phyloP scores from a whole-genome alignment of 1,140 invertebrate genomes.

The Brachionus plicatilis region DNA sequence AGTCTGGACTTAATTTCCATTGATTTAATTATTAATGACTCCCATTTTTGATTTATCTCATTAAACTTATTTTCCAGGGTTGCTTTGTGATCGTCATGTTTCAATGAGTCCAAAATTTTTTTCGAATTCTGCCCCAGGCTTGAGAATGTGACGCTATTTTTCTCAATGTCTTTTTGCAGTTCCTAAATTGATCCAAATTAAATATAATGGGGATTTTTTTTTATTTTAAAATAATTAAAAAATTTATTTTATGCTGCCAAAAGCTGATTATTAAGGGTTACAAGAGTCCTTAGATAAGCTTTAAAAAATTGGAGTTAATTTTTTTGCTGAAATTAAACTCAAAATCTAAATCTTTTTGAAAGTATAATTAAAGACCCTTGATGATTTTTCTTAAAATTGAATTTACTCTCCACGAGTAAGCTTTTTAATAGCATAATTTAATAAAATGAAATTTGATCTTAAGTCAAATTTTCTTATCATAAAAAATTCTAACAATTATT shows the following conservation, averaged over 20 bases:
- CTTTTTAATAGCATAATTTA: background rate
- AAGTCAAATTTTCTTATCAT: background rate
- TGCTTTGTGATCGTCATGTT: background rate
- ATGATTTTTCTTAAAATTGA: background rate
- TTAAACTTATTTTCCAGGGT: background rate
- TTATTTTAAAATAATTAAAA: background rate
- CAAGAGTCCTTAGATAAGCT: background rate
- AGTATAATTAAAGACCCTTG: too few relatives aligned
- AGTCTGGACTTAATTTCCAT: constrained; percentile 11
- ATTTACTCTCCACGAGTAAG: background rate
- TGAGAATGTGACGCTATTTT: background rate
- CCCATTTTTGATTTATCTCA: constrained; percentile 7
- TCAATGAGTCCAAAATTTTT: constrained; percentile 19
- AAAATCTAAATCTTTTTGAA: too few relatives aligned
- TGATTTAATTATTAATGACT: background rate
- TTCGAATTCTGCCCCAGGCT: constrained; percentile 6
- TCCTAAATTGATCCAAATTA: background rate
- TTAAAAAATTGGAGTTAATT: background rate
- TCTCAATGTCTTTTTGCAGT: constrained; percentile 35
- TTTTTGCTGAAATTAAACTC: background rate
- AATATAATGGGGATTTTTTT: background rate
- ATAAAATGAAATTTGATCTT: background rate
- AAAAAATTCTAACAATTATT: background rate
- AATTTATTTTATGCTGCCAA: too few relatives aligned
- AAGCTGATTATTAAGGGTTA: too few relatives aligned